Base-by-base conservation (phyloP, 2,113 vertebrate species). In the Tinamus guttatus region DNA sequence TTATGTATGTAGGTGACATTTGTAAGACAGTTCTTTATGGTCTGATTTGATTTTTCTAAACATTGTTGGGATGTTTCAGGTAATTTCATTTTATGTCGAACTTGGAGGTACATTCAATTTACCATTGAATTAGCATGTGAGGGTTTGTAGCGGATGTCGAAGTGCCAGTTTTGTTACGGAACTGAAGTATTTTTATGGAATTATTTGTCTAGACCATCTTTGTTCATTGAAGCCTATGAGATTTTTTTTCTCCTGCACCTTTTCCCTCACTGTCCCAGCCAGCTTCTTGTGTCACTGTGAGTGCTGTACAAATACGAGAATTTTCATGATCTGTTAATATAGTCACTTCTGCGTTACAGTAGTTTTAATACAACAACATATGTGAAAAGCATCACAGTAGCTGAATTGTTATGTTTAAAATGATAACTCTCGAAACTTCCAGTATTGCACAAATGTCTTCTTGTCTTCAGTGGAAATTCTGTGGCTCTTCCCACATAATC, bases 391-490 rank as follows among this genome's bases (percentile, higher is more conserved):
- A 10, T 87, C 90, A 63, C 7, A 86, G 12, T 60, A 70, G 62
- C n/a, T 95, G 16, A 11, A 19, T 24, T 59, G 21, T 74, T 91
- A 32, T 32, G 17, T 27, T 64, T 73, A 75, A 71, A 68, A 49
- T 41, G 21, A 40, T 38, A 76, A 64, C 7, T 28, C 73, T 64
- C 41, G 21, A 65, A 32, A 36, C 54, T 68, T 91, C 86, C 54
- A 25, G 65, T 47, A 38, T 93, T 94, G 49, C 67, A 25, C 20
- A 80, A 30, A 38, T 18, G 18, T 71, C 68, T 60, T 85, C 24
- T 91, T 92, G 45, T 81, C 90, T 94, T 95, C 59, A 82, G 43
- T 83, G 70, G 62, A 91, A 94, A 86, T 81, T 78, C 64, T 93
- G 30, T 76, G 54, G 38, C 62, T 87, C 36, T 90, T 92, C 81